Percentiles rank a stretch among this genome's conserved stretches.
Conservation (phyloP, 92 coral and sea anemone genomes). For the Siderastrea radians region DNA sequence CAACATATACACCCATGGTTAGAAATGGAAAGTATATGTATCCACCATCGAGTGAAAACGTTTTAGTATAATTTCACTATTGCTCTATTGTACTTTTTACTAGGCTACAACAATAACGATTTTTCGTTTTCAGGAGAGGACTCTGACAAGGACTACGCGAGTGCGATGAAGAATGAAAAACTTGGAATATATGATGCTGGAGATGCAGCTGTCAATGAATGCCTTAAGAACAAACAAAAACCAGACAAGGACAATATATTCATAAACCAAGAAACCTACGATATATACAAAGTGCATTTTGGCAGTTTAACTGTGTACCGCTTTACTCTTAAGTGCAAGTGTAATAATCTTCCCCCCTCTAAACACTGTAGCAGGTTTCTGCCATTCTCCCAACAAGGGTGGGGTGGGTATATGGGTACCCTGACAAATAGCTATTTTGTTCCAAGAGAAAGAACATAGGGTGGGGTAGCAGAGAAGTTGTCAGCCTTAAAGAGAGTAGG, state of each 20-base stretch:
- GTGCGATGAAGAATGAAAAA: conserved; percentile 73
- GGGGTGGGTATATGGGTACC: conserved; percentile 99
- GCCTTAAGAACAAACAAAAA: conserved; percentile 83
- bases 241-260: conserved; percentile 75
- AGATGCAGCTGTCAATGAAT: conserved; percentile 93
- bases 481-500: background rate
- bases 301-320: conserved; percentile 92
- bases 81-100: too few relatives aligned
- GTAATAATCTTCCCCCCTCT: conserved; percentile 69
- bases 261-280: conserved; percentile 88
- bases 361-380: conserved; percentile 84
- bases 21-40: too few relatives aligned
- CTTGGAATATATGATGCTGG: conserved; percentile 96
- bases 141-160: conserved; percentile 68
- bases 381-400: conserved; percentile 94
- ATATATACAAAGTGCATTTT: conserved; percentile 90
- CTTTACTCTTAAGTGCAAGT: conserved; percentile 83
- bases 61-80: background rate
- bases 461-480: background rate
- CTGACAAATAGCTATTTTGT: conserved; percentile 88
- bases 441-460: conserved; percentile 66
- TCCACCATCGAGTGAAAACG: too few relatives aligned
- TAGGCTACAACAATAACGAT: too few relatives aligned
- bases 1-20: too few relatives aligned
- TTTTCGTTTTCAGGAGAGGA: conserved; percentile 60